phyloP scores from a whole-genome alignment of 2,797 vertebrate genomes.

The Sebastes nivosus region DNA sequence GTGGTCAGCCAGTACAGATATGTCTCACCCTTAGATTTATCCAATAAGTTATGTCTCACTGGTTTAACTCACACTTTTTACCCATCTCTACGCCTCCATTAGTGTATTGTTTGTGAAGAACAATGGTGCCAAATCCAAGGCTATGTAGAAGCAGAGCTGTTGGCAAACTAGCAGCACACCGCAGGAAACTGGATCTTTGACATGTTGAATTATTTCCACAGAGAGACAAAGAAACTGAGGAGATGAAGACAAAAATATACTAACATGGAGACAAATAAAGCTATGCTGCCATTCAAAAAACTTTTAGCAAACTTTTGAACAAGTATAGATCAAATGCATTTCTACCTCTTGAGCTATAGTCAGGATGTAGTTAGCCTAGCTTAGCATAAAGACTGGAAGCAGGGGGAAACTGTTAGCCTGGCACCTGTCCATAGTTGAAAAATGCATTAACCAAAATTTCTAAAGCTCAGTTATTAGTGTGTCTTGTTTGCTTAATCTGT shows the following conservation, averaged over 20 bases:
- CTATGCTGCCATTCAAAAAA: neutral
- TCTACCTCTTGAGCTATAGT: neutral
- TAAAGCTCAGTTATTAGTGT: too few relatives aligned
- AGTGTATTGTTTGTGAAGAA: neutral
- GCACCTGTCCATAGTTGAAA: too few relatives aligned
- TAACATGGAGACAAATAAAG: neutral
- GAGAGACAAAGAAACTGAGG: neutral
- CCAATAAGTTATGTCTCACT: neutral
- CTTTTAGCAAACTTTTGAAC: neutral
- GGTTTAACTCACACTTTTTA: neutral
- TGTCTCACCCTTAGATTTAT: neutral
- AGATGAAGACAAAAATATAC: neutral
- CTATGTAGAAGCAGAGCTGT: neutral
- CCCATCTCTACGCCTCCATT: neutral
- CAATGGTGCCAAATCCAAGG: neutral
- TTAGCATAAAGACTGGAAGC: neutral
- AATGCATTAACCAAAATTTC: too few relatives aligned
- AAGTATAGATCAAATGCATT: neutral
- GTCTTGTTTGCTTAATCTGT: too few relatives aligned
- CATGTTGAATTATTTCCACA: conserved; percentile 1
- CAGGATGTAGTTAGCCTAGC: neutral
- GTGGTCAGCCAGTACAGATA: neutral
- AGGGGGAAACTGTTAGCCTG: neutral
- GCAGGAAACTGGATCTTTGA: conserved; percentile 6
- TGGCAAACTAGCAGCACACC: neutral